Base-by-base conservation (phyloP, 2,888 invertebrate species). In the Automeris io region DNA sequence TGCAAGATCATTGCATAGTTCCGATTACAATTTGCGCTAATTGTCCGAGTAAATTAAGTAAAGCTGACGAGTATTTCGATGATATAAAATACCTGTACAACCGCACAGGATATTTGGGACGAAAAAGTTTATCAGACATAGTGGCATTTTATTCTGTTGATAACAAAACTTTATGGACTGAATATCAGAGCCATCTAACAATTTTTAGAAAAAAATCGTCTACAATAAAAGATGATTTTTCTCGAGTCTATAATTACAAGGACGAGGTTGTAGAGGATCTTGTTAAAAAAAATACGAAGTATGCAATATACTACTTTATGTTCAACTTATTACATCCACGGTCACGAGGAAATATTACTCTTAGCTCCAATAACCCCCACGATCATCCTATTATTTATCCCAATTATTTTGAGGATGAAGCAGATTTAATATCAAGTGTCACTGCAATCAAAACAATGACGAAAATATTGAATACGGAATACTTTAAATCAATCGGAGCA, bases 301-400 rank as follows among this genome's bases (percentile, higher is more conserved):
- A 70, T 22, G 52, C 67, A 3, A 25, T 87, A 0, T 62, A 87
- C 1, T 13, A 63, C 0, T 61, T 80, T 31, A 48, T 61, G 0
- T 67, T 87, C 0, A 61, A 72, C 8, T 51, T 88, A 1, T 43
- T 88, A 1, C 80, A 85, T 48, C 90, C 90, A 0, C 64, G 74
- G 53, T 89, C 90, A 0, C 77, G 69, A 8, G 91, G 91, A 26
- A 65, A 59, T 31, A 60, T 94, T 11, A 70, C 75, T 33, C 65
- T 94, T 3, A 78, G 73, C 29, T 88, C 88, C 0, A 69, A 64
- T 0, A 66, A 92, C 61, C 90, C 91, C 0, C 61, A 72, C 18
- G 89, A 90, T 4, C 72, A 87, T 37, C 92, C 92, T 0, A 52
- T 82, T 16, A 90, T 93, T 32, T 76, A 89, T 50, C 78, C 91